phyloP scores from a whole-genome alignment of 2,113 vertebrate species.

The Jaculus jaculus region DNA sequence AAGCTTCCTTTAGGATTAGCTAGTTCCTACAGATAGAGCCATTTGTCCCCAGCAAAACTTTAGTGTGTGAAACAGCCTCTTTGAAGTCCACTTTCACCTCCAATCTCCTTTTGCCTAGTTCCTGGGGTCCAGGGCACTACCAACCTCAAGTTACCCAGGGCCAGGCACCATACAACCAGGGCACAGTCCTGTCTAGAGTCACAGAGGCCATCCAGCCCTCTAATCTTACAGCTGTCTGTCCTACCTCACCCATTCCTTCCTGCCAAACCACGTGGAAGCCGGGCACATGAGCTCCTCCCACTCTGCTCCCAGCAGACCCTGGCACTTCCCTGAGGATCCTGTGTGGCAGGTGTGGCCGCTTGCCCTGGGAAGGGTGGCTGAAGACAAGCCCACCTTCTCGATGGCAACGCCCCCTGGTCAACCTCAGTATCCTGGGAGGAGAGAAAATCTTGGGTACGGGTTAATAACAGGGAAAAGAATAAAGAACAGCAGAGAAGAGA shows the following conservation, averaged over 20 bases:
- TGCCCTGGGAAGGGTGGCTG: not conserved
- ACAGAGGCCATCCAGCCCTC: fast-evolving
- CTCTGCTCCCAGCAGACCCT: not conserved
- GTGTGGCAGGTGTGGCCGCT: fast-evolving
- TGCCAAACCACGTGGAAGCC: not conserved
- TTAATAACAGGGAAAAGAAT: no score
- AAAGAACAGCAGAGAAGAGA: no score
- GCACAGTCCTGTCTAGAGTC: not conserved
- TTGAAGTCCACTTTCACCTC: not conserved
- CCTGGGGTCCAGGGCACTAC: not conserved
- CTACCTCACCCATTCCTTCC: not conserved
- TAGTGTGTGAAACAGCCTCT: not conserved
- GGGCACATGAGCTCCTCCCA: fast-evolving
- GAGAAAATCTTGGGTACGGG: no score
- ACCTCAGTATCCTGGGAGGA: not conserved
- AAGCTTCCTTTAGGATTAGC: not conserved
- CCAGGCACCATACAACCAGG: fast-evolving
- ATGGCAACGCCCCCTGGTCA: fast-evolving
- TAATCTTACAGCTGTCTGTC: fast-evolving
- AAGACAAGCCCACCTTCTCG: not conserved
- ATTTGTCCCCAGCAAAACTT: not conserved
- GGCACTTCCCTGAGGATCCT: not conserved
- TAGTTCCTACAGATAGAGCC: not conserved
- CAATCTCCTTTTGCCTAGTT: not conserved
- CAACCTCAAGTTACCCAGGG: not conserved